phyloP scores from a whole-genome alignment of 1,140 invertebrate species.

The Hypothenemus hampei region DNA sequence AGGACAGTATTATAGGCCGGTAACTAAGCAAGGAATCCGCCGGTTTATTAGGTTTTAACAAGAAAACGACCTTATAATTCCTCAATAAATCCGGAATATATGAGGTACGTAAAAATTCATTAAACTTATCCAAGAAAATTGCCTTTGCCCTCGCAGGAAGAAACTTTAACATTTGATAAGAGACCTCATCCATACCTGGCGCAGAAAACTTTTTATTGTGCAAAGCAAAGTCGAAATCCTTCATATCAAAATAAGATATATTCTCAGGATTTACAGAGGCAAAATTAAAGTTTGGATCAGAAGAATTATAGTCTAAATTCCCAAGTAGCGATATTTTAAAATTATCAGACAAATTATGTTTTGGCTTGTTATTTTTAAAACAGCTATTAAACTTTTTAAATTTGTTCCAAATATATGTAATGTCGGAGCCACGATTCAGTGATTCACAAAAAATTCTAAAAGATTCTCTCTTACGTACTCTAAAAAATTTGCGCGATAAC shows the following conservation, averaged over 20 bases:
- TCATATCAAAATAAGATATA: background rate
- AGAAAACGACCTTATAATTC: constrained; percentile 1
- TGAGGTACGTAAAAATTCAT: background rate
- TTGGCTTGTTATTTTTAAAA: background rate
- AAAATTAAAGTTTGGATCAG: background rate
- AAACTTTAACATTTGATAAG: constrained; percentile 7
- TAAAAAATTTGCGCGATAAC: background rate
- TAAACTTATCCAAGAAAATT: background rate
- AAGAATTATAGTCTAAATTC: background rate
- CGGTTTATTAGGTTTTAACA: constrained; percentile 9
- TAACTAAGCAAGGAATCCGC: background rate
- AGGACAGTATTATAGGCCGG: constrained; percentile 9
- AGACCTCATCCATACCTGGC: constrained; percentile 3
- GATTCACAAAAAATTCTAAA: background rate
- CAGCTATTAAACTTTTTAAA: constrained; percentile 1
- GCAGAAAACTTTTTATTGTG: background rate
- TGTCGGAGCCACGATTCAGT: background rate
- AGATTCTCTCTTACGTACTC: background rate
- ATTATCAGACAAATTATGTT: background rate
- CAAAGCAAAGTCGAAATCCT: background rate
- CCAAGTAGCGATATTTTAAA: background rate
- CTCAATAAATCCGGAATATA: background rate
- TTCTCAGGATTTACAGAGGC: background rate
- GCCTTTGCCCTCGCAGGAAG: constrained; percentile 4
- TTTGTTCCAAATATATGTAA: background rate